phyloP scores from a whole-genome alignment of 2,888 invertebrate genomes.

The Hetaerina titia region DNA sequence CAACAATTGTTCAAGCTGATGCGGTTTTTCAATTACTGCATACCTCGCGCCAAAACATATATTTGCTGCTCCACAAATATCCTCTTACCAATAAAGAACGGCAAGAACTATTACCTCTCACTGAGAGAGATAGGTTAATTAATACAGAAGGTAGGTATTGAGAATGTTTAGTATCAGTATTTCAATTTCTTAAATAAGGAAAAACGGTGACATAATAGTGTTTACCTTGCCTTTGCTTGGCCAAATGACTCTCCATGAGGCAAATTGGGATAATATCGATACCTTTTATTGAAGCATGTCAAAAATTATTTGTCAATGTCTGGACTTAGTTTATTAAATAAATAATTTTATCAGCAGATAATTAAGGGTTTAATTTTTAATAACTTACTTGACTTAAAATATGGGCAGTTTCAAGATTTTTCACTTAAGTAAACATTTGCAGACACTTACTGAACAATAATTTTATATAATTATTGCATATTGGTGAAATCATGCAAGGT shows the following conservation, averaged over 20 bases:
- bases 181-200: too few relatives aligned
- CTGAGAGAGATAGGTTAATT: conserved; percentile 83
- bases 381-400: background rate
- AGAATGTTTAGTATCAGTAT: conserved; percentile 69
- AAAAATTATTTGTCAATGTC: too few relatives aligned
- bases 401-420: background rate
- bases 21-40: conserved; percentile 83
- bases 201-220: too few relatives aligned
- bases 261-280: too few relatives aligned
- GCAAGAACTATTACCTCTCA: conserved; percentile 84
- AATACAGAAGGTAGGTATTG: conserved; percentile 79
- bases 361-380: background rate
- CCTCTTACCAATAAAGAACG: conserved; percentile 85
- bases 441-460: background rate
- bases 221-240: too few relatives aligned
- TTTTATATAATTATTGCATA: too few relatives aligned
- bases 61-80: conserved; percentile 82
- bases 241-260: too few relatives aligned
- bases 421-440: background rate
- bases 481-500: too few relatives aligned
- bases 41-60: conserved; percentile 82
- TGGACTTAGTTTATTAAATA: too few relatives aligned
- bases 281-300: too few relatives aligned
- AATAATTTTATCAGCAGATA: too few relatives aligned
- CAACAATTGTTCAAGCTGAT: conserved; percentile 84